Evolutionary conservation across 2,797 vertebrate species (phyloP).

Genomic region (Scyliorhinus canicula): DNA sequence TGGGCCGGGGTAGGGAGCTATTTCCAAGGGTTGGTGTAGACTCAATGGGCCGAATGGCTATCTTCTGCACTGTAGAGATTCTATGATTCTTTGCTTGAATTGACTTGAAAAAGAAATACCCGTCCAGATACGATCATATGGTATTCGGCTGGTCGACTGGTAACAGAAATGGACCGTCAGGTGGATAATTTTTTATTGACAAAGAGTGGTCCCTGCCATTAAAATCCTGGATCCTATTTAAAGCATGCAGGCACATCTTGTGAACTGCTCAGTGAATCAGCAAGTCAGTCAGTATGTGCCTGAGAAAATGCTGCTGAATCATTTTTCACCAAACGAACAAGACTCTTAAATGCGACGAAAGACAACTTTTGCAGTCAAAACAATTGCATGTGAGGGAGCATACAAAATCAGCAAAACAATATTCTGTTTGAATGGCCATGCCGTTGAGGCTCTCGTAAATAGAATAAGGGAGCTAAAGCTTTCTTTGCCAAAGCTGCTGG

Average conservation of each 20-base stretch:
- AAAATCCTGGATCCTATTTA: neutral
- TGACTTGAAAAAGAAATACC: too few relatives aligned
- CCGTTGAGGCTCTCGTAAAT: neutral
- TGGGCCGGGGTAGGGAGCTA: too few relatives aligned
- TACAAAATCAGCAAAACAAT: neutral
- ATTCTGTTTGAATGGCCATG: neutral
- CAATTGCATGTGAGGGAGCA: neutral
- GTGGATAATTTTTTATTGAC: neutral
- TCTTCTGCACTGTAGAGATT: too few relatives aligned
- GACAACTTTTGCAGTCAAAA: neutral
- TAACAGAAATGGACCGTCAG: neutral
- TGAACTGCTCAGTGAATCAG: neutral
- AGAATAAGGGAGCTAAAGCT: neutral
- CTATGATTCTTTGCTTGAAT: too few relatives aligned
- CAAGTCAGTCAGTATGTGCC: neutral
- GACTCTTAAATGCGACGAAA: neutral
- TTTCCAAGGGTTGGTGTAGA: too few relatives aligned
- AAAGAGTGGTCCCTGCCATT: neutral
- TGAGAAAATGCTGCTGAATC: neutral
- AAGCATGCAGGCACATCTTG: neutral
- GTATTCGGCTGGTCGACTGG: neutral
- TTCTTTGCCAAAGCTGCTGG: neutral
- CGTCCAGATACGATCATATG: too few relatives aligned
- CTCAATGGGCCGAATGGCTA: too few relatives aligned
- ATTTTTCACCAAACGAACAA: neutral